phyloP scores from a whole-genome alignment of 2,797 vertebrate genomes.

The Chromobotia macracanthus region DNA sequence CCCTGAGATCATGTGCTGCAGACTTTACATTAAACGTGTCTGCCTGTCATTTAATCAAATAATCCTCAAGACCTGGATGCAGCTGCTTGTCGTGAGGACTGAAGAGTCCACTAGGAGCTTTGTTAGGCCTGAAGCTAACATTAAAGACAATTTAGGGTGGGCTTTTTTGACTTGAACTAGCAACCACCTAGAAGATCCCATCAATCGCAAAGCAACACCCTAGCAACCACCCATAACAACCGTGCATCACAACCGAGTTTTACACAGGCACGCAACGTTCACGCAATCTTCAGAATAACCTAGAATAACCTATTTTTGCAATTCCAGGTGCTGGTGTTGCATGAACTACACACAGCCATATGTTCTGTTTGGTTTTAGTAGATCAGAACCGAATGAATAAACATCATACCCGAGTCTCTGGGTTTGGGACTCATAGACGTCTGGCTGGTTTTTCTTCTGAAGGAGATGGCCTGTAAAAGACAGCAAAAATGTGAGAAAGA shows the following conservation, averaged over 20 bases:
- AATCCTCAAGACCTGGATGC: too few relatives aligned
- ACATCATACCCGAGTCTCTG: constrained; percentile 85
- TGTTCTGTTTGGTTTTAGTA: not conserved
- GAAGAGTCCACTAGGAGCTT: too few relatives aligned
- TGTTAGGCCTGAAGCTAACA: too few relatives aligned
- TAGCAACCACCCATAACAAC: not conserved
- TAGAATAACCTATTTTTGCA: not conserved
- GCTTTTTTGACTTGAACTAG: not conserved
- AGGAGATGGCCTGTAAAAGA: constrained; percentile 80
- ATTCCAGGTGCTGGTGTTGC: not conserved
- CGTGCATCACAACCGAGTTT: too few relatives aligned
- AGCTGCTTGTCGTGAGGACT: too few relatives aligned
- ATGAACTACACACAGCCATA: not conserved
- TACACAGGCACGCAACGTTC: too few relatives aligned
- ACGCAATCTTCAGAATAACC: not conserved
- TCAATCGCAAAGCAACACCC: too few relatives aligned
- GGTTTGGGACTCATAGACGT: constrained; percentile 79
- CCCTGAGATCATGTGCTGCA: too few relatives aligned
- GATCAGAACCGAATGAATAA: not conserved
- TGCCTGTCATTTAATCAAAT: too few relatives aligned
- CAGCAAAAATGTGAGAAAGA: constrained; percentile 39
- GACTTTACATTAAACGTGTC: too few relatives aligned
- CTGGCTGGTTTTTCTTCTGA: constrained; percentile 85
- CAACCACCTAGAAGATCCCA: too few relatives aligned
- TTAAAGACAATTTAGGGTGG: too few relatives aligned